Base-by-base conservation (phyloP, 1,140 invertebrate species). In the Drosophila biarmipes region DNA sequence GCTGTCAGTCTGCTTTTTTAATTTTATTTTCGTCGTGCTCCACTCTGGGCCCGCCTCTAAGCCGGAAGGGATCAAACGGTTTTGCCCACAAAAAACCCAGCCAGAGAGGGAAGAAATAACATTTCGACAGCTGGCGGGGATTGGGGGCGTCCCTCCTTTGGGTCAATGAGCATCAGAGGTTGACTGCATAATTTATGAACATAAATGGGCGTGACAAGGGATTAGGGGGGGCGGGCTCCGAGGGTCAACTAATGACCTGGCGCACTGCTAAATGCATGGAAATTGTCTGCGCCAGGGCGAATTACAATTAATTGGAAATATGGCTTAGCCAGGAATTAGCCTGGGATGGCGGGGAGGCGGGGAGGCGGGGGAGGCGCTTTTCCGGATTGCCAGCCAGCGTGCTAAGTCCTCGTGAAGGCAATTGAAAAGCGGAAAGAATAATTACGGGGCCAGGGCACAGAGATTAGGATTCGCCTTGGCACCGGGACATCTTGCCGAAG, bases 41-140 rank as follows among this genome's bases (percentile, higher is more conserved):
- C 61, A 81, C 79, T 79, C 79, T 85, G 72, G 62, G 81, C 53
- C 78, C 67, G 57, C 62, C 49, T 58, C 73, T 85, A 81, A 87
- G 82, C 81, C 82, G 81, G 82, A 87, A 86, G 82, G 81, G 81
- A 86, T 87, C 81, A 82, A 86, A 86, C 78, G 82, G 80, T 85
- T 85, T 80, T 73, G 51, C 29, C 51, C 34, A 62, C 42, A 45
- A 51, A 62, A 53, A 45, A n/a, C 14, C 14, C 6, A 40, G n/a
- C n/a, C 11, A 34, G n/a, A 58, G 49, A 67, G 17, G 57, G 62
- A 84, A 78, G 57, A 54, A 56, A 73, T 73, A 82, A 77, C 45
- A 77, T 61, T 75, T 77, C 73, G 45, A 68, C 71, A 64, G 37
- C 49, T 69, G 34, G 24, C 31, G 29, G 10, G 34, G 37, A 6